These are phyloP conservation scores for Meta bourneti DNA, from an alignment of 2,888 invertebrate species.

Conservation along the genomic window DNA sequence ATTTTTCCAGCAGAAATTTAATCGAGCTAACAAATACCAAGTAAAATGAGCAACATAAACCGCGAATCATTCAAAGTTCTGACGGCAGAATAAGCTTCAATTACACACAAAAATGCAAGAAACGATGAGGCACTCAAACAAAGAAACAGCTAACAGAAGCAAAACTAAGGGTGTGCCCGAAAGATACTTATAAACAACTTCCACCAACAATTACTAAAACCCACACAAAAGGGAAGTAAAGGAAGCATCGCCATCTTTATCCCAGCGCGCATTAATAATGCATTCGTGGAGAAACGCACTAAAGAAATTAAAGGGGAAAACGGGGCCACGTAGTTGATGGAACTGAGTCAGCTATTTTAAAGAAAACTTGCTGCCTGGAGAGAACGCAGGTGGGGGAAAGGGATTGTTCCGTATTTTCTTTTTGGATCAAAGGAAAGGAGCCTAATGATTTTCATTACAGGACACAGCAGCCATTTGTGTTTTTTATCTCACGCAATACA, in stretches of 20 bases:
- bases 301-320: conserved; percentile 17
- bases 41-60: neutral
- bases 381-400: neutral
- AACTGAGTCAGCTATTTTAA: neutral
- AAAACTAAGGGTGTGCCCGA: neutral
- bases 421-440: neutral
- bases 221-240: neutral
- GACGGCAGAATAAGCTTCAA: neutral
- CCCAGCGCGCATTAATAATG: conserved; percentile 20
- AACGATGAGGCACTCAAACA: neutral
- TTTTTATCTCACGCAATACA: neutral
- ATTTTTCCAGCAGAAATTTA: too few relatives aligned
- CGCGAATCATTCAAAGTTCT: neutral
- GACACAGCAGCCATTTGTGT: neutral
- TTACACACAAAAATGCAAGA: neutral
- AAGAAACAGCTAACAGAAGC: neutral
- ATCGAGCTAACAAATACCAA: too few relatives aligned
- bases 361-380: neutral
- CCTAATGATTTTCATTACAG: neutral
- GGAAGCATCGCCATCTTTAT: neutral
- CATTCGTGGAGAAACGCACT: conserved; percentile 2
- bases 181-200: conserved; percentile 11
- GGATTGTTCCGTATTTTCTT: neutral
- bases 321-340: neutral
- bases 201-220: neutral